phyloP scores from a whole-genome alignment of 2,888 invertebrate genomes.

The Invenusta paracnida region DNA sequence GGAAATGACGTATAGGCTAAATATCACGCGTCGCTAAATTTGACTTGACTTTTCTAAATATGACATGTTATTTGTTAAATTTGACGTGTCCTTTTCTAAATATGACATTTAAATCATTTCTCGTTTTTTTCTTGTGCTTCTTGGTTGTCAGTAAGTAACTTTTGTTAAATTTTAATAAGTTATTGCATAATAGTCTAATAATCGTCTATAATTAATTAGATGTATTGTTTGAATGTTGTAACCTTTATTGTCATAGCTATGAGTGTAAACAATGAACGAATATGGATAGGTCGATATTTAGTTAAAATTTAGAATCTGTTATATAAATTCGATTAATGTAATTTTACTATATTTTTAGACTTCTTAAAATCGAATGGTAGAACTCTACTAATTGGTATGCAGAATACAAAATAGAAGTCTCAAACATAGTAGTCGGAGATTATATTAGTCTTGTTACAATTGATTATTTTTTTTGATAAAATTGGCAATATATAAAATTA shows the following conservation, averaged over 20 bases:
- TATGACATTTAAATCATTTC: neutral
- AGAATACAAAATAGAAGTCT: neutral
- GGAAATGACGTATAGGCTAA: no score
- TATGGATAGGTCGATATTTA: no score
- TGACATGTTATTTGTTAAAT: neutral
- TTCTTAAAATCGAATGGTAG: neutral
- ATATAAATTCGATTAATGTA: neutral
- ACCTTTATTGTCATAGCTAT: neutral
- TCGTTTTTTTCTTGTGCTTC: neutral
- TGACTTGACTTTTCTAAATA: neutral
- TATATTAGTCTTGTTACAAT: no score
- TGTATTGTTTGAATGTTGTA: neutral
- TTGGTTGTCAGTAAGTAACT: neutral
- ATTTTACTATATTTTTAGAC: neutral
- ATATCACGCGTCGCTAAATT: no score
- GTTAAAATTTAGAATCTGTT: no score
- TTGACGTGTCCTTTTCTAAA: no score
- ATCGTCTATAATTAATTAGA: neutral
- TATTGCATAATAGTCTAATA: neutral
- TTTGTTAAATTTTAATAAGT: neutral
- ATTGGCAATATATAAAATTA: no score
- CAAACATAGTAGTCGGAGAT: no score
- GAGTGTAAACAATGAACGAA: no score
- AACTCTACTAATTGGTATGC: neutral
- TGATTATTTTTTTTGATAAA: no score